A percentile compares a stretch with the other conserved stretches of the same genome.
phyloP scores from a whole-genome alignment of 1,140 invertebrate genomes.

The Piezodorus guildinii region DNA sequence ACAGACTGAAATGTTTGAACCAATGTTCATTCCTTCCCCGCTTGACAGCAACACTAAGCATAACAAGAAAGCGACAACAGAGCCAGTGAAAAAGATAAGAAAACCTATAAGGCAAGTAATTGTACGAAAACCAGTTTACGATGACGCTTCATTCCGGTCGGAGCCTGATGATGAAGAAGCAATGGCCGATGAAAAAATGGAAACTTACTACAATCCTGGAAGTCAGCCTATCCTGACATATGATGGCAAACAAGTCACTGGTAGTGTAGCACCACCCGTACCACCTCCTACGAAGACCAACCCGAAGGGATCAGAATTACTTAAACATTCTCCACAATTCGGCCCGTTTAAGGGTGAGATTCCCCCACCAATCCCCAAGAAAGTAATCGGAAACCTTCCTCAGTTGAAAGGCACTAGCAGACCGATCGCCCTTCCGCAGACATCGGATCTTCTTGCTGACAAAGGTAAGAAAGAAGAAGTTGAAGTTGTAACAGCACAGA shows the following conservation, averaged over 20 bases:
- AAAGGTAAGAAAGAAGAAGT: slow-evolving; percentile 21
- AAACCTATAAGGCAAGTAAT: slow-evolving; percentile 22
- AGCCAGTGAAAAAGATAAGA: slow-evolving; percentile 20
- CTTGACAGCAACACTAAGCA: slow-evolving; percentile 35
- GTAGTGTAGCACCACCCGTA: slow-evolving; percentile 34
- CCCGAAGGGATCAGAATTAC: slow-evolving; percentile 9
- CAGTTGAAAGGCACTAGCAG: slow-evolving; percentile 28
- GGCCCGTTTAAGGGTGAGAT: slow-evolving; percentile 56
- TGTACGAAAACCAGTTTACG: slow-evolving; percentile 19
- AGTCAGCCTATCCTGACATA: slow-evolving; percentile 46
- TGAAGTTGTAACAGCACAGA: slow-evolving; percentile 17
- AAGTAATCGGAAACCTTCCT: slow-evolving; percentile 31
- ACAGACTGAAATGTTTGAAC: slow-evolving; percentile 46
- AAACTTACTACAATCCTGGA: slow-evolving; percentile 50
- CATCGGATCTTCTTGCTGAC: slow-evolving; percentile 25
- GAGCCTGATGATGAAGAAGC: slow-evolving; percentile 41
- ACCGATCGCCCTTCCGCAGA: slow-evolving; percentile 25
- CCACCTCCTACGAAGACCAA: slow-evolving; percentile 17
- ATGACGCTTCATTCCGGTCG: slow-evolving; percentile 24
- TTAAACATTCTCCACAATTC: slow-evolving; percentile 52
- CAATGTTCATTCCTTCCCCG: slow-evolving; percentile 61
- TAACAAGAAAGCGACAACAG: slow-evolving; percentile 22
- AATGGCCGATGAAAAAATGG: slow-evolving; percentile 54
- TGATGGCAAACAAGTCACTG: slow-evolving; percentile 57
- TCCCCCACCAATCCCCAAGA: slow-evolving; percentile 40